phyloP scores from a whole-genome alignment of 2,797 vertebrate species.

The Callimico goeldii region DNA sequence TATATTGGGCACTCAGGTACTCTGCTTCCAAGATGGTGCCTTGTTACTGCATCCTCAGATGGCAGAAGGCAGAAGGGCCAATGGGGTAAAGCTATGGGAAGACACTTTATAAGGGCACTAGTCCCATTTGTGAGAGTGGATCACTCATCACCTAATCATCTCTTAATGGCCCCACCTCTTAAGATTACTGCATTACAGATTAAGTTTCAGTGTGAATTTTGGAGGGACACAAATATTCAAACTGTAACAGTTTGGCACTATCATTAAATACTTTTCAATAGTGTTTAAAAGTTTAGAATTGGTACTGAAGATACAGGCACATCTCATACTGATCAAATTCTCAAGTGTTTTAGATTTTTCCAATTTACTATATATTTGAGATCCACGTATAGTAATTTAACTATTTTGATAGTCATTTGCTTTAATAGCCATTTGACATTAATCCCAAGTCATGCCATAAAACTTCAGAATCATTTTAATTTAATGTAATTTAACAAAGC shows the following conservation, averaged over 20 bases:
- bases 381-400: not conserved
- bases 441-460: not conserved
- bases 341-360: not conserved
- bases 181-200: no score
- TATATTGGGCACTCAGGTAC: rapidly evolving
- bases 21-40: no score
- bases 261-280: not conserved
- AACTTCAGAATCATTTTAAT: not conserved
- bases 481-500: not conserved
- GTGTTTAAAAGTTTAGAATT: not conserved
- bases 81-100: not conserved
- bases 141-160: not conserved
- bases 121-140: not conserved
- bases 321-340: not conserved
- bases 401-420: not conserved
- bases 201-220: not conserved
- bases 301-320: rapidly evolving
- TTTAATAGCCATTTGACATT: not conserved
- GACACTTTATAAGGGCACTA: not conserved
- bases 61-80: not conserved
- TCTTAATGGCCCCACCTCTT: not conserved
- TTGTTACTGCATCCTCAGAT: rapidly evolving
- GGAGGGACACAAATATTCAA: not conserved
- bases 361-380: not conserved
- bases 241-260: not conserved